Percentiles rank a stretch among this genome's conserved stretches.
phyloP scores from a whole-genome alignment of 2,888 invertebrate genomes.

The Himalopsyche tibetana region DNA sequence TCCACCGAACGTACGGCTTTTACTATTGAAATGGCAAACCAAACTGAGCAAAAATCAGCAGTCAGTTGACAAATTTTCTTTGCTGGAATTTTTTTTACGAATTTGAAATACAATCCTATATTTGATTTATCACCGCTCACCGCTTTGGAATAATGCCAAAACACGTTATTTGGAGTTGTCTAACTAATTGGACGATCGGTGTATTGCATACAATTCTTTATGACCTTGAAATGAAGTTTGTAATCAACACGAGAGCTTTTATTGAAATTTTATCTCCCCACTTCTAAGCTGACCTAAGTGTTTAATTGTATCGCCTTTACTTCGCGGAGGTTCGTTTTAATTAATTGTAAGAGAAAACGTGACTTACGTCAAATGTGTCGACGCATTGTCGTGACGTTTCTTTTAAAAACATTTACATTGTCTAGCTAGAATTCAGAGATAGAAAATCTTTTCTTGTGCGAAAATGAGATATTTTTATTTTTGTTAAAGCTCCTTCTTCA shows the following conservation, averaged over 20 bases:
- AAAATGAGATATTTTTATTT: too few species aligned
- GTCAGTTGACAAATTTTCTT: too few species aligned
- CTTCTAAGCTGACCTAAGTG: slow-evolving; percentile 16
- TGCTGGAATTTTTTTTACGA: too few species aligned
- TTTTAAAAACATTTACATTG: slow-evolving; percentile 30
- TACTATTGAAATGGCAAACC: too few species aligned
- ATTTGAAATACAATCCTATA: too few species aligned
- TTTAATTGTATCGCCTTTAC: slow-evolving; percentile 29
- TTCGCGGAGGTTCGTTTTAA: slow-evolving; percentile 17
- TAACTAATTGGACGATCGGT: background rate
- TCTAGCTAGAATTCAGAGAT: background rate
- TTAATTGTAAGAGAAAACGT: slow-evolving; percentile 28
- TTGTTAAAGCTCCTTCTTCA: too few species aligned
- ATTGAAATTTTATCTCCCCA: slow-evolving; percentile 3
- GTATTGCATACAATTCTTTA: background rate
- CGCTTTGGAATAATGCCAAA: too few species aligned
- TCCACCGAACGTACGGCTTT: too few species aligned
- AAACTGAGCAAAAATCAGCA: too few species aligned
- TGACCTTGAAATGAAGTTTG: background rate
- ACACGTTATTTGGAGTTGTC: too few species aligned
- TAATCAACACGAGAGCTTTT: background rate
- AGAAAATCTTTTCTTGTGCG: background rate
- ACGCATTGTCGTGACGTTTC: slow-evolving; percentile 40
- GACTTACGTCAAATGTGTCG: slow-evolving; percentile 20
- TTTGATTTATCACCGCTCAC: too few species aligned